Evolutionary conservation across 2,113 vertebrate genomes (phyloP).

Genomic region (Osmerus mordax): DNA sequence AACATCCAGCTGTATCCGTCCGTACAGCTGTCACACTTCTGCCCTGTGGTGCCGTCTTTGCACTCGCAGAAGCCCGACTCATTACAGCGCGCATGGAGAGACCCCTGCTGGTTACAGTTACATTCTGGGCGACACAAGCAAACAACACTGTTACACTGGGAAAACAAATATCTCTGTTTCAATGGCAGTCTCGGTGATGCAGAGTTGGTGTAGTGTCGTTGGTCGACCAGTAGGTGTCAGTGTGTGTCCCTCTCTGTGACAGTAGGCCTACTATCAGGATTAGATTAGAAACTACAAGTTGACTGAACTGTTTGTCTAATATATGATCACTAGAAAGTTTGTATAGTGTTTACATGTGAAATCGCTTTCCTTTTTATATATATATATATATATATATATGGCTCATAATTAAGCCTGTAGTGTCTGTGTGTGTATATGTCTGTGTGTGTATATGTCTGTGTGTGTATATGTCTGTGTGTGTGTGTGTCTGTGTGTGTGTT

Average conservation of each 20-base stretch:
- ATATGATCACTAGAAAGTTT: neutral
- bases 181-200: too few species aligned
- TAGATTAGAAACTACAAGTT: too few species aligned
- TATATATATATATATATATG: neutral
- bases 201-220: conserved; percentile 4
- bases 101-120: conserved; percentile 82
- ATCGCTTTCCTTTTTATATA: neutral
- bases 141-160: neutral
- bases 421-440: neutral
- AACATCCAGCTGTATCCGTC: conserved; percentile 87
- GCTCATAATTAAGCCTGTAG: neutral
- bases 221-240: conserved; percentile 42
- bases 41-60: conserved; percentile 77
- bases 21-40: conserved; percentile 87
- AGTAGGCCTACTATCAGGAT: neutral
- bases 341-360: neutral
- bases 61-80: conserved; percentile 89
- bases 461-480: conserved; percentile 4
- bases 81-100: conserved; percentile 84
- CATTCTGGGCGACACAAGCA: conserved; percentile 74
- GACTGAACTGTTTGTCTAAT: neutral
- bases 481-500: neutral
- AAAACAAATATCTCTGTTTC: neutral
- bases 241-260: conserved; percentile 26
- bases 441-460: conserved; percentile 5